Conservation (phyloP, 1,140 invertebrate species). For the Nomia melanderi region DNA sequence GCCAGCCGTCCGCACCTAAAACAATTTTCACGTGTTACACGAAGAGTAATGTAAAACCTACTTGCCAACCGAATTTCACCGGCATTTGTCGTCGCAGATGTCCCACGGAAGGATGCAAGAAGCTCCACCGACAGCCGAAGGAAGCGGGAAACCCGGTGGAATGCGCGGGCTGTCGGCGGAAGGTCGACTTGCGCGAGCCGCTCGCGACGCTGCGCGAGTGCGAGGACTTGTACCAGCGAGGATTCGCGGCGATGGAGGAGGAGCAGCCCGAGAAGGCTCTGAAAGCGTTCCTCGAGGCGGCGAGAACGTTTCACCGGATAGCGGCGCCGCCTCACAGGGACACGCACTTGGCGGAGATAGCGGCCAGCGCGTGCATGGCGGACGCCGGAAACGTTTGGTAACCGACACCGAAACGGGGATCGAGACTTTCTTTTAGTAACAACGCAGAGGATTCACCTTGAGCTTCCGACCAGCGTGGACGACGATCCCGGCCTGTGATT, state of each 20-base stretch:
- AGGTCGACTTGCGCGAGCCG: conserved; percentile 80
- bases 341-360: conserved; percentile 84
- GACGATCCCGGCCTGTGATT: no score
- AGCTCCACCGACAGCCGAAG: conserved; percentile 79
- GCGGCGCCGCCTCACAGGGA: conserved; percentile 83
- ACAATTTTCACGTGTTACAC: no score
- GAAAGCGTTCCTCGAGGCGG: conserved; percentile 77
- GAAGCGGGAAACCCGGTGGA: conserved; percentile 65
- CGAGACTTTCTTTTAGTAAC: no score
- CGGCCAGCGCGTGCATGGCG: conserved; percentile 82
- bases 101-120: conserved; percentile 80
- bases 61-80: no score
- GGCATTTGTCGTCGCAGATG: conserved; percentile 80
- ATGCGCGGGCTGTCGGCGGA: conserved; percentile 82
- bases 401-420: neutral
- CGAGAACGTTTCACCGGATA: conserved; percentile 77
- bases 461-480: no score
- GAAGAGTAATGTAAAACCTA: no score
- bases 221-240: conserved; percentile 80
- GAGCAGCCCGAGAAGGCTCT: conserved; percentile 79
- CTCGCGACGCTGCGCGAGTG: conserved; percentile 80
- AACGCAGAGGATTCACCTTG: no score
- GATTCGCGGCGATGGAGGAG: conserved; percentile 78
- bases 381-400: conserved; percentile 73
- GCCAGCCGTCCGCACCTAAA: no score